Conservation (phyloP, 1,140 invertebrate species). For the Diabrotica undecimpunctata region DNA sequence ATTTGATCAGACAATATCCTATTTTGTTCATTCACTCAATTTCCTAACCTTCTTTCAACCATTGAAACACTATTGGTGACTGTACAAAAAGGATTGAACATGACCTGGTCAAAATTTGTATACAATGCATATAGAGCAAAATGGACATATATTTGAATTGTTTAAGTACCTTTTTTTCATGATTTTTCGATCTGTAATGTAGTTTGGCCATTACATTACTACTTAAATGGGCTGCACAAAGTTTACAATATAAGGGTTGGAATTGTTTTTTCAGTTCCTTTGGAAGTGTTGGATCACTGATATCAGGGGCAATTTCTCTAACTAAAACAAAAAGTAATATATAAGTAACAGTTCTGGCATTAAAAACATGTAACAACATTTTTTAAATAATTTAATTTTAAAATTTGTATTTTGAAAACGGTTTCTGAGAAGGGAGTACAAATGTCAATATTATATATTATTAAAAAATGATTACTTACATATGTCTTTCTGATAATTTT, state of each 20-base stretch:
- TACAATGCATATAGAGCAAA: too few species aligned
- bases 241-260: conserved; percentile 46
- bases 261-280: conserved; percentile 48
- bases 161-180: conserved; percentile 46
- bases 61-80: too few species aligned
- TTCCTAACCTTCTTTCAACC: too few species aligned
- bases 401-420: too few species aligned
- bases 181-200: conserved; percentile 51
- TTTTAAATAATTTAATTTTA: too few species aligned
- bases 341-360: neutral
- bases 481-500: conserved; percentile 28
- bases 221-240: conserved; percentile 47
- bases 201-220: conserved; percentile 47
- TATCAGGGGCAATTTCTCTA: conserved; percentile 29
- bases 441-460: neutral
- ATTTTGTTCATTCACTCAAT: too few species aligned
- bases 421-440: too few species aligned
- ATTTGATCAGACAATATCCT: too few species aligned
- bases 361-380: neutral
- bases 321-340: conserved; percentile 19
- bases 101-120: too few species aligned
- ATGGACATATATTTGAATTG: neutral
- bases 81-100: too few species aligned
- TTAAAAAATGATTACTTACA: conserved; percentile 25
- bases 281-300: conserved; percentile 39